Conservation (phyloP, 2,888 invertebrate species). For the Neoitamus cyanurus region DNA sequence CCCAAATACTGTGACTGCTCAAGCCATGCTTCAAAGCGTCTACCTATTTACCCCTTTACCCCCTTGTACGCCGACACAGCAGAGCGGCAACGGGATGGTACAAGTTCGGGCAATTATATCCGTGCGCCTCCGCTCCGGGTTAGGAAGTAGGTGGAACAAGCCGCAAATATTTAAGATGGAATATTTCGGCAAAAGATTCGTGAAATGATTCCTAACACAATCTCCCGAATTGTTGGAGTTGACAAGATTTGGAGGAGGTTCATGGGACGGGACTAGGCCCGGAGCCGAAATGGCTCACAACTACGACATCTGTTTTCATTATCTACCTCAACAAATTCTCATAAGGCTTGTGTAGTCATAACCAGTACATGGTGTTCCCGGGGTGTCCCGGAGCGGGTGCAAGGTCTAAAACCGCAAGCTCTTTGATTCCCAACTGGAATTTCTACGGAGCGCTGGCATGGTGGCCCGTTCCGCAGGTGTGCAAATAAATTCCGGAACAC, state of each 20-base stretch:
- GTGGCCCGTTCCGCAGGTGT: neutral
- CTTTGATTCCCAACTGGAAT: neutral
- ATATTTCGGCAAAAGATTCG: neutral
- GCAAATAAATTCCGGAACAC: conserved; percentile 20
- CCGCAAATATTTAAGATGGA: conserved; percentile 1
- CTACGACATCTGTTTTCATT: conserved; percentile 26
- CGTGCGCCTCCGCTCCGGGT: neutral
- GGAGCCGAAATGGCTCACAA: neutral
- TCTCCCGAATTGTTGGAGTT: neutral
- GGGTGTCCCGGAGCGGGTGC: neutral
- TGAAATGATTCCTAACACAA: neutral
- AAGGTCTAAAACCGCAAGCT: neutral
- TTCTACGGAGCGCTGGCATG: neutral
- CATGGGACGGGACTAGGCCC: neutral
- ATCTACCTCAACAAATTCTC: conserved; percentile 30
- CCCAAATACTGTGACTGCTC: neutral
- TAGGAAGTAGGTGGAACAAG: neutral
- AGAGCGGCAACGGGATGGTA: neutral
- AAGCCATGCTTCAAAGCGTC: neutral
- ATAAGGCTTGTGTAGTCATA: conserved; percentile 6
- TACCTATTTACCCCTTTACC: neutral
- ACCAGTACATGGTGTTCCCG: neutral
- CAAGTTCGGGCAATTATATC: neutral
- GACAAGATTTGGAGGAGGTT: neutral
- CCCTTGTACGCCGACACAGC: neutral